Conservation (phyloP, 2,888 invertebrate genomes). For the Drosophila flavopinicola region DNA sequence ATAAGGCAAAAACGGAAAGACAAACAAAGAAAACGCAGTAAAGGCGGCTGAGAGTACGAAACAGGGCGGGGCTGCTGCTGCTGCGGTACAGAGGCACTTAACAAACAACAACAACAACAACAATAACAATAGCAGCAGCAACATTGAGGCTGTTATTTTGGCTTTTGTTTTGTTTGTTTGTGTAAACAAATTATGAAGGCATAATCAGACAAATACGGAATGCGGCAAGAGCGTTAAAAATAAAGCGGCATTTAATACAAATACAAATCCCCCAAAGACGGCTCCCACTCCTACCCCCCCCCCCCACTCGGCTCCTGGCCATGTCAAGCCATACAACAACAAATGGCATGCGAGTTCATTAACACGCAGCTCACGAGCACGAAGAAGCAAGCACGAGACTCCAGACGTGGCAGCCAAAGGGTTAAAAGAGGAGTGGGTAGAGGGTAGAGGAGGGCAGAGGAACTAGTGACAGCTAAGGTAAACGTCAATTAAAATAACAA, state of each 20-base stretch:
- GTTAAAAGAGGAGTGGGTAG: not conserved
- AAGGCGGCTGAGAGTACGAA: slow-evolving; percentile 16
- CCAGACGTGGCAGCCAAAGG: slow-evolving; percentile 22
- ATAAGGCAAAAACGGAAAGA: slow-evolving; percentile 12
- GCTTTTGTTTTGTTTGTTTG: slow-evolving; percentile 49
- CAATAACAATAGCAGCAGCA: slow-evolving; percentile 23
- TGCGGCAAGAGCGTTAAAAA: slow-evolving; percentile 60
- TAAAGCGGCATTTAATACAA: slow-evolving; percentile 63
- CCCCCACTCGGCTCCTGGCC: not conserved
- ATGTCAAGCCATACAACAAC: slow-evolving; percentile 68
- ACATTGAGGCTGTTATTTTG: slow-evolving; percentile 27
- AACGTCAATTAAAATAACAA: slow-evolving; percentile 72
- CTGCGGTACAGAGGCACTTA: slow-evolving; percentile 25
- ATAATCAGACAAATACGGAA: slow-evolving; percentile 62
- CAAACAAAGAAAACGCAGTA: slow-evolving; percentile 29
- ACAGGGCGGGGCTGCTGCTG: slow-evolving; percentile 35
- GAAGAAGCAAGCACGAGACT: slow-evolving; percentile 38
- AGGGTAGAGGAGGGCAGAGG: not conserved
- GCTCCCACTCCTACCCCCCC: not conserved
- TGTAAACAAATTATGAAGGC: slow-evolving; percentile 76
- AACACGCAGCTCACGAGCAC: slow-evolving; percentile 65
- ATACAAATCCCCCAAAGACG: slow-evolving; percentile 14
- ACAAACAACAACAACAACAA: slow-evolving; percentile 21
- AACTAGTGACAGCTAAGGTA: slow-evolving; percentile 43
- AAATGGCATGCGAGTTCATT: slow-evolving; percentile 76